phyloP scores from a whole-genome alignment of 2,113 vertebrate species.

The Ctenomys sociabilis region DNA sequence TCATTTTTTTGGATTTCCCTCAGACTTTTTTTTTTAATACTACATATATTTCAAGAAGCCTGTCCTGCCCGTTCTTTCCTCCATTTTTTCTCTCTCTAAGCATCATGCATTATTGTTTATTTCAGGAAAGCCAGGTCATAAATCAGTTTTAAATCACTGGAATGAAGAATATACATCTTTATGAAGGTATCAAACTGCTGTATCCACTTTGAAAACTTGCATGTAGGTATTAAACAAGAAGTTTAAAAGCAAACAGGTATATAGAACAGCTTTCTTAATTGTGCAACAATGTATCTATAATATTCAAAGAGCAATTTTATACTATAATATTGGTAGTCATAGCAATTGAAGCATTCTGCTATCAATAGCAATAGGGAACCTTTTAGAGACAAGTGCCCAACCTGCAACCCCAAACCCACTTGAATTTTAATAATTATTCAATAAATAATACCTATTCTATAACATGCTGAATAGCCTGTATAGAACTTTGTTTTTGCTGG shows the following conservation, averaged over 20 bases:
- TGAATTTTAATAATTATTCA: constrained; percentile 53
- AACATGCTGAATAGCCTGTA: neutral
- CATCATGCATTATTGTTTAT: neutral
- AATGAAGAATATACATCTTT: neutral
- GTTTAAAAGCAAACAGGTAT: constrained; percentile 3
- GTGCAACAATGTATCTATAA: constrained; percentile 2
- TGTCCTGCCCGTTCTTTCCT: constrained; percentile 9
- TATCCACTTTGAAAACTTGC: neutral
- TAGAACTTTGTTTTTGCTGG: constrained; percentile 27
- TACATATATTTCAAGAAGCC: neutral
- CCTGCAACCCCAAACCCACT: neutral
- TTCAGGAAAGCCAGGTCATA: constrained; percentile 13
- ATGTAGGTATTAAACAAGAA: neutral
- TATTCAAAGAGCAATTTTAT: neutral
- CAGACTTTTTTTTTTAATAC: neutral
- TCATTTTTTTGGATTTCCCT: neutral
- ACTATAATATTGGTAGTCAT: neutral
- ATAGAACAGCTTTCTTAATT: neutral
- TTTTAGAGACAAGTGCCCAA: neutral
- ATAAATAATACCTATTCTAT: constrained; percentile 15
- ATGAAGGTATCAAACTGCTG: constrained; percentile 35
- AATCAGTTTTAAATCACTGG: constrained; percentile 36
- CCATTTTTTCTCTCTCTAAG: neutral
- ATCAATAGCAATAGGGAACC: neutral
- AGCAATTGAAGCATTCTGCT: neutral